A percentile compares a stretch with the other conserved stretches of the same genome.
Evolutionary conservation across 92 coral and sea anemone species (phyloP).

Genomic region (Actinostola sp.): DNA sequence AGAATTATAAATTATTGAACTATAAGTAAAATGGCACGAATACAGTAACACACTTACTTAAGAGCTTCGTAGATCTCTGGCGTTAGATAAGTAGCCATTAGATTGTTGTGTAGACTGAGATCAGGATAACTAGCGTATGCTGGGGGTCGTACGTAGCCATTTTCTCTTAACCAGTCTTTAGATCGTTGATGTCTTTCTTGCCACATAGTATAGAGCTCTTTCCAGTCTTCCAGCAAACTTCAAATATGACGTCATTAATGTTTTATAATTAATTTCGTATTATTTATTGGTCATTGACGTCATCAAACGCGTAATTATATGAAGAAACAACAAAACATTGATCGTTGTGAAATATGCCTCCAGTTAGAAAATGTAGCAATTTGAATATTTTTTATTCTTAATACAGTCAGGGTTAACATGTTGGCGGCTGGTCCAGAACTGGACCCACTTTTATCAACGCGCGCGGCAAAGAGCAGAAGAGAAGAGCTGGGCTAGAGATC

Average conservation of each 20-base stretch:
- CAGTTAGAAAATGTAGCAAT: no score
- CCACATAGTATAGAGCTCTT: slow-evolving; percentile 38
- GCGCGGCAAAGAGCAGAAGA: no score
- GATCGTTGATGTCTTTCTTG: neutral
- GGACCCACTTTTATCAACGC: no score
- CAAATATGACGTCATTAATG: slow-evolving; percentile 1
- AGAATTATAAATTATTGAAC: no score
- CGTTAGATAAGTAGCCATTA: slow-evolving; percentile 66
- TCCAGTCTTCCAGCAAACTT: neutral
- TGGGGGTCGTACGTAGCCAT: slow-evolving; percentile 63
- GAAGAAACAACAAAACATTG: no score
- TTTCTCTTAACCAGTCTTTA: slow-evolving; percentile 24
- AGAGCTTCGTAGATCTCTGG: slow-evolving; percentile 76
- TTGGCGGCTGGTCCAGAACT: no score
- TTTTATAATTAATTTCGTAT: neutral
- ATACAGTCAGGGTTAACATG: no score
- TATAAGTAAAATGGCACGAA: no score
- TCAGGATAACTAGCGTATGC: slow-evolving; percentile 75
- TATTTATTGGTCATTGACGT: neutral
- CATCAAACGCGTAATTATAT: neutral
- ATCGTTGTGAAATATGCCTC: no score
- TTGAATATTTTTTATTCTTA: no score
- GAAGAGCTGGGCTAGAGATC: no score
- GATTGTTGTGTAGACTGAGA: slow-evolving; percentile 73
- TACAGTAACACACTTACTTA: slow-evolving; percentile 70